Evolutionary conservation across 2,888 invertebrate genomes (phyloP).

Genomic region (Maniola hyperantus): DNA sequence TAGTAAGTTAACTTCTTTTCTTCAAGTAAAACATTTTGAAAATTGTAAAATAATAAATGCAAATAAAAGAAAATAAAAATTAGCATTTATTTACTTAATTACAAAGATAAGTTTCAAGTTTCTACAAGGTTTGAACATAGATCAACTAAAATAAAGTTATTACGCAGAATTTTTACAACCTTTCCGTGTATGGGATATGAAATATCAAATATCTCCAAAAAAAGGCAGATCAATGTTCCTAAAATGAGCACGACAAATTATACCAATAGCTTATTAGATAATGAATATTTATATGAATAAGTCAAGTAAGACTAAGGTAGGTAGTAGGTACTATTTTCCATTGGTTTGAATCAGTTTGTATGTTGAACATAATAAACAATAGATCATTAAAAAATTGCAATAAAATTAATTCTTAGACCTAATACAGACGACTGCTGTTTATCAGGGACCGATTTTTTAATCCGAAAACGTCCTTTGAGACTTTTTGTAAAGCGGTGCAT

Average conservation of each 20-base stretch:
- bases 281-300: conserved; percentile 19
- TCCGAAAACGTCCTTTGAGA: no score
- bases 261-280: conserved; percentile 14
- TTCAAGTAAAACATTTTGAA: no score
- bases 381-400: no score
- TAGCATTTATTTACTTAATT: not conserved
- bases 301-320: not conserved
- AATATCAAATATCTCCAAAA: conserved; percentile 19
- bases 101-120: not conserved
- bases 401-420: no score
- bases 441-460: no score
- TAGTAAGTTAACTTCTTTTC: no score
- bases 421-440: no score
- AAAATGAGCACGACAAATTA: conserved; percentile 17
- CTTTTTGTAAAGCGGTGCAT: no score
- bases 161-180: conserved; percentile 11
- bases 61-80: not conserved
- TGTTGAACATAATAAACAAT: no score
- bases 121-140: not conserved
- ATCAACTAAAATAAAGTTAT: conserved; percentile 18
- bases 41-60: no score
- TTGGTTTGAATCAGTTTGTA: no score
- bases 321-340: not conserved
- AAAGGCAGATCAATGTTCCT: conserved; percentile 11
- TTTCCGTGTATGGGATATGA: conserved; percentile 7